phyloP scores from a whole-genome alignment of 2,888 invertebrate genomes.

The Trissonchulus sp. region DNA sequence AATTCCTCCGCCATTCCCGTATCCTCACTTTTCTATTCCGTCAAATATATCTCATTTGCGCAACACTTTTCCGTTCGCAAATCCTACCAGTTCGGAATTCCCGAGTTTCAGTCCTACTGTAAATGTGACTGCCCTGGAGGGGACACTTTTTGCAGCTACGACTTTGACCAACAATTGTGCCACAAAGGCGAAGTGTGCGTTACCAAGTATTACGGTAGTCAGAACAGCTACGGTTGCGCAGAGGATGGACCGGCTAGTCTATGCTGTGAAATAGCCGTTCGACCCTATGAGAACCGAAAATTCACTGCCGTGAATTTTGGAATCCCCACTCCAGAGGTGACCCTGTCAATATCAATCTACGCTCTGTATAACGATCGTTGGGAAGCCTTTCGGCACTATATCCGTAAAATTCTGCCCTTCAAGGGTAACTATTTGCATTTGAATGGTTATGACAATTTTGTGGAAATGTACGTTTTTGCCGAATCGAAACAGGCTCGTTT shows the following conservation, averaged over 20 bases:
- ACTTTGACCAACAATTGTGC: constrained; percentile 1
- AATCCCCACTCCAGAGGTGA: neutral
- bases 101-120: constrained; percentile 10
- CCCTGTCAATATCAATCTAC: constrained; percentile 8
- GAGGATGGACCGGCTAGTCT: constrained; percentile 37
- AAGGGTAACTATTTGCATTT: neutral
- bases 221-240: constrained; percentile 40
- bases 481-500: constrained; percentile 13
- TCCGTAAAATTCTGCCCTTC: constrained; percentile 17
- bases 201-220: constrained; percentile 40
- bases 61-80: constrained; percentile 16
- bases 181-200: constrained; percentile 37
- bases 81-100: constrained; percentile 10
- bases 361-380: neutral
- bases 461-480: constrained; percentile 8
- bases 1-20: neutral
- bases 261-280: constrained; percentile 42
- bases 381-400: neutral
- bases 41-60: neutral
- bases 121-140: constrained; percentile 1
- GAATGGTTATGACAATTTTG: constrained; percentile 22
- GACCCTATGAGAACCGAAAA: constrained; percentile 37
- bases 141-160: neutral
- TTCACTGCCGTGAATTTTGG: constrained; percentile 21
- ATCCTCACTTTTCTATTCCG: neutral